phyloP scores from a whole-genome alignment of 2,888 invertebrate species.

The Alentia gelatinosa region DNA sequence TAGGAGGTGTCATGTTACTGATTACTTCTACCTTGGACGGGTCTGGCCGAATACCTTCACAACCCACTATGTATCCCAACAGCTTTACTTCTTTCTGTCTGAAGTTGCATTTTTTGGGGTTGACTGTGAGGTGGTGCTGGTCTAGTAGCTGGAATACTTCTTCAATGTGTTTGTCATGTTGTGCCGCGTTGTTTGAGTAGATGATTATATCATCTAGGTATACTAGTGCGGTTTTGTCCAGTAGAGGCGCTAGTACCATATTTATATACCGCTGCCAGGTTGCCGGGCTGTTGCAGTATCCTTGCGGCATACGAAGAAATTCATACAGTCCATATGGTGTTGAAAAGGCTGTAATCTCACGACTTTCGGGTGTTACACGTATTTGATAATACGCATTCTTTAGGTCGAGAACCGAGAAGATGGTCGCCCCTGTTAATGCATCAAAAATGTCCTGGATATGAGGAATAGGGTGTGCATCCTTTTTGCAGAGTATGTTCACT shows the following conservation, averaged over 20 bases:
- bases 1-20: too few relatives aligned
- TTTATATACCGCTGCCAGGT: not conserved
- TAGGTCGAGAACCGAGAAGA: too few relatives aligned
- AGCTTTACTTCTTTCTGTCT: not conserved
- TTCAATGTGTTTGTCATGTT: not conserved
- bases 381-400: not conserved
- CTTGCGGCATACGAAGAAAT: too few relatives aligned
- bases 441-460: conserved; percentile 3
- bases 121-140: not conserved
- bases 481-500: not conserved
- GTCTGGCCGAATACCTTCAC: not conserved
- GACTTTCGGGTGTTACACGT: not conserved
- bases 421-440: not conserved
- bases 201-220: not conserved
- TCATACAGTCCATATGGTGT: too few relatives aligned
- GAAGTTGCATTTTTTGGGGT: not conserved
- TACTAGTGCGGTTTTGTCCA: not conserved
- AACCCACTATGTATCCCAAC: not conserved
- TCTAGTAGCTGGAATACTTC: not conserved
- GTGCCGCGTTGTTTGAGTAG: not conserved
- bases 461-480: not conserved
- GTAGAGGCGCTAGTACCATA: not conserved
- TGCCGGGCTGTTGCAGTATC: not conserved
- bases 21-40: not conserved
- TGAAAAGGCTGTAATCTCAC: not conserved